phyloP scores from a whole-genome alignment of 2,797 vertebrate species.

The Brachyalestes nurse region DNA sequence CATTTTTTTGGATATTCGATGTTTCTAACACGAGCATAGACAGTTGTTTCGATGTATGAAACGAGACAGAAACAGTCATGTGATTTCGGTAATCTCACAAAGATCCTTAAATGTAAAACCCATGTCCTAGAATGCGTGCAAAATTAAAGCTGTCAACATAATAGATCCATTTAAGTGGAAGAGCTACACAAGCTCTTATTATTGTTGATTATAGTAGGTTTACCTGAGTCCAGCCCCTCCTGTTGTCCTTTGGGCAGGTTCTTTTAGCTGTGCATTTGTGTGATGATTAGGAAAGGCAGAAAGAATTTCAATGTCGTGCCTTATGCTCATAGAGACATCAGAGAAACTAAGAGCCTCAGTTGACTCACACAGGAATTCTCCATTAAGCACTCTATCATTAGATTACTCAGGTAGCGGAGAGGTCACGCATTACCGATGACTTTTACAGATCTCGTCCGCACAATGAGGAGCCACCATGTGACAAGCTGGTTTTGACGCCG shows the following conservation, averaged over 20 bases:
- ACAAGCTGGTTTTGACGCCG: neutral
- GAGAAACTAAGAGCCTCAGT: conserved; percentile 17
- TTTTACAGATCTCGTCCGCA: neutral
- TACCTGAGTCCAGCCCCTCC: neutral
- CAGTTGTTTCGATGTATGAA: too few species aligned
- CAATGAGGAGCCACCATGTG: neutral
- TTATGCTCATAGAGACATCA: conserved; percentile 23
- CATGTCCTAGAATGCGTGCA: neutral
- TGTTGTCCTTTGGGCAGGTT: neutral
- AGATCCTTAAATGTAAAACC: neutral
- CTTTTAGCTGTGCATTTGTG: neutral
- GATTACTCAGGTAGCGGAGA: conserved; percentile 31
- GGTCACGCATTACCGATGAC: conserved; percentile 13
- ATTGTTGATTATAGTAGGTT: neutral
- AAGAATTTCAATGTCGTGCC: conserved; percentile 18
- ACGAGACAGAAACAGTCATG: too few species aligned
- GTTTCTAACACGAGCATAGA: too few species aligned
- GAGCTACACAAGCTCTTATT: neutral
- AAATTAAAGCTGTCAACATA: neutral
- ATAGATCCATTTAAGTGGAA: neutral
- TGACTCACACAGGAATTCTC: conserved; percentile 34
- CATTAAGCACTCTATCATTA: conserved; percentile 41
- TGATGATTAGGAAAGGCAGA: conserved; percentile 1
- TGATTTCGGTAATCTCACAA: too few species aligned
- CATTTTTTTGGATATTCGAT: too few species aligned